A percentile compares a stretch with the other conserved stretches of the same genome.
Evolutionary conservation across 2,797 vertebrate species (phyloP).

Genomic region (Paramormyrops hopkinsi): DNA sequence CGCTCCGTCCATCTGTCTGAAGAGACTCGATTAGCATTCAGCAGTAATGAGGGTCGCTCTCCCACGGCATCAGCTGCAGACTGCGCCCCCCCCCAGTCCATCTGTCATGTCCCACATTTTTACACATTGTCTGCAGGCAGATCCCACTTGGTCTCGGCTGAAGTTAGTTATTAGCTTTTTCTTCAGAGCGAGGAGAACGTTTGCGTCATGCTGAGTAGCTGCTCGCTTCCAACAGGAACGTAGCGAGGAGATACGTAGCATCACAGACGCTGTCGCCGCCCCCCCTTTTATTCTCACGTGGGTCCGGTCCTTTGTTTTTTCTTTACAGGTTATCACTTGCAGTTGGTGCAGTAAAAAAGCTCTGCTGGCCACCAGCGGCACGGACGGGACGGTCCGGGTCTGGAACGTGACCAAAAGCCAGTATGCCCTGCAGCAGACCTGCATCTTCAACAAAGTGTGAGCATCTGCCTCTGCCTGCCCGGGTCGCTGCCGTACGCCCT

Average conservation of each 20-base stretch:
- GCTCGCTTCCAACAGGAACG: neutral
- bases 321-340: constrained; percentile 81
- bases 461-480: neutral
- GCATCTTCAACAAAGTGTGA: constrained; percentile 81
- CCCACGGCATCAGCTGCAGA: constrained; percentile 6
- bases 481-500: neutral
- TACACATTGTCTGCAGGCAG: constrained; percentile 1
- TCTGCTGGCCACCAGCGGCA: constrained; percentile 86
- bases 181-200: neutral
- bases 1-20: neutral
- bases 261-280: neutral
- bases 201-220: neutral
- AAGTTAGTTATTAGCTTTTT: neutral
- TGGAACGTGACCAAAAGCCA: constrained; percentile 96
- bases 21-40: neutral
- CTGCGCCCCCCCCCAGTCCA: neutral
- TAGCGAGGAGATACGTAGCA: neutral
- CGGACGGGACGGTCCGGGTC: constrained; percentile 86
- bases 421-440: constrained; percentile 89
- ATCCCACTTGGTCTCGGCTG: neutral
- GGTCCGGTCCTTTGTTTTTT: constrained; percentile 4
- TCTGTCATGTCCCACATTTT: constrained; percentile 15
- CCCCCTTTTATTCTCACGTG: neutral
- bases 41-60: constrained; percentile 3
- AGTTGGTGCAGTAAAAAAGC: constrained; percentile 87